Base-by-base conservation (phyloP, 2,888 invertebrate species). In the Epinotia brunnichana region DNA sequence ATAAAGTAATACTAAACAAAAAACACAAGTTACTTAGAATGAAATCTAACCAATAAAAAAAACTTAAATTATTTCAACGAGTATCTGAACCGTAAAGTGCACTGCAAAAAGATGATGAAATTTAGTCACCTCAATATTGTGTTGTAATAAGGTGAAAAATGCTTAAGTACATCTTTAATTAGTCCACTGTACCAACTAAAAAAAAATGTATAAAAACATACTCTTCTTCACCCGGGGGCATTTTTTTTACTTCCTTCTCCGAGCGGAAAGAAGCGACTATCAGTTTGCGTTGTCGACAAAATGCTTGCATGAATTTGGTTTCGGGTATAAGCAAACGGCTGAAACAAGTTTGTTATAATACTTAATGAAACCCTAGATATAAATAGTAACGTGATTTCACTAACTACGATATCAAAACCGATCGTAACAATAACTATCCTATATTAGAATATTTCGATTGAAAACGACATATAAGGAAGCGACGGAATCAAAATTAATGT, bases 261-360 rank as follows among this genome's bases (percentile, higher is more conserved):
- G 39, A n/a, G 66, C 41, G 39, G n/a, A 41, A 54, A 10, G 0
- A 35, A 15, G 53, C 19, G 10, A 54, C 39, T 7, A 66, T 10
- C n/a, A 5, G 10, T 56, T 66, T 41, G 21, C 54, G 54, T 21
- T 41, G 21, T 9, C 41, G 66, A 24, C n/a, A 21, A 21, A 66
- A 41, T 4, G 54, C 66, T 41, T 56, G 21, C 66, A 56, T 41
- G 24, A 56, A 64, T 29, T 19, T 39, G 11, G 53, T 21, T 39
- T 66, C 41, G 11, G 39, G 54, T 56, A 41, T 54, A 10, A 56
- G n/a, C 19, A 66, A 56, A 24, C 39, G 21, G 54, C 66, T 66
- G 66, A 41, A 66, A 66, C 66, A 66, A 66, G 48, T 29, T 51
- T n/a, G n/a, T n/a, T n/a, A n/a, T n/a, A n/a, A n/a, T n/a, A n/a